Evolutionary conservation across 1,140 invertebrate genomes (phyloP).

Genomic region (Lordiphosa clarofinis): DNA sequence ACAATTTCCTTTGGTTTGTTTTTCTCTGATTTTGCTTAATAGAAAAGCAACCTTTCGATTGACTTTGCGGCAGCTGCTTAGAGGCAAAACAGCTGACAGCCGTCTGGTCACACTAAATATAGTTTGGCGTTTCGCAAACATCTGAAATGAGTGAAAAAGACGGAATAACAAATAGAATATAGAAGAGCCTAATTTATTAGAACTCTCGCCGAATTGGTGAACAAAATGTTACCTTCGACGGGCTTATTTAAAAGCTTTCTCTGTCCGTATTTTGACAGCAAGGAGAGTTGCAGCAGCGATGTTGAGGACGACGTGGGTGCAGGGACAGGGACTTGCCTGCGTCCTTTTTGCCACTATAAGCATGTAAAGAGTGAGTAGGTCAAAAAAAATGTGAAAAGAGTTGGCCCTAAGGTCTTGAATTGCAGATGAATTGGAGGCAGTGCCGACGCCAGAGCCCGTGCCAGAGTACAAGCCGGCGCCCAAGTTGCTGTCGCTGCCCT

Average conservation of each 20-base stretch:
- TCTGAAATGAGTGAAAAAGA: conserved; percentile 38
- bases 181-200: conserved; percentile 27
- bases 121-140: conserved; percentile 9
- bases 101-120: background rate
- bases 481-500: conserved; percentile 59
- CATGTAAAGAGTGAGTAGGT: conserved; percentile 84
- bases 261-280: conserved; percentile 90
- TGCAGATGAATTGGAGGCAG: conserved; percentile 56
- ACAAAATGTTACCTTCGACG: conserved; percentile 89
- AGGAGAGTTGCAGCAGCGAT: conserved; percentile 23
- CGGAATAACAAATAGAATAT: background rate
- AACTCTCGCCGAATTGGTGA: conserved; percentile 15
- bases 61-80: conserved; percentile 1
- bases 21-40: background rate
- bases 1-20: background rate
- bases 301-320: background rate
- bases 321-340: conserved; percentile 83
- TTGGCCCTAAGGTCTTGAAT: conserved; percentile 1
- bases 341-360: conserved; percentile 93
- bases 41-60: background rate
- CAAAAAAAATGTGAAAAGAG: background rate
- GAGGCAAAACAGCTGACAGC: background rate
- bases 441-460: conserved; percentile 19
- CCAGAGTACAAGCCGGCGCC: conserved; percentile 65
- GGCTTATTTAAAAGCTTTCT: conserved; percentile 90